Evolutionary conservation across 30 jellyfish, hydroid and myxozoan genomes (phyloP).

Genomic region (Hydractinia symbiolongicarpus): DNA sequence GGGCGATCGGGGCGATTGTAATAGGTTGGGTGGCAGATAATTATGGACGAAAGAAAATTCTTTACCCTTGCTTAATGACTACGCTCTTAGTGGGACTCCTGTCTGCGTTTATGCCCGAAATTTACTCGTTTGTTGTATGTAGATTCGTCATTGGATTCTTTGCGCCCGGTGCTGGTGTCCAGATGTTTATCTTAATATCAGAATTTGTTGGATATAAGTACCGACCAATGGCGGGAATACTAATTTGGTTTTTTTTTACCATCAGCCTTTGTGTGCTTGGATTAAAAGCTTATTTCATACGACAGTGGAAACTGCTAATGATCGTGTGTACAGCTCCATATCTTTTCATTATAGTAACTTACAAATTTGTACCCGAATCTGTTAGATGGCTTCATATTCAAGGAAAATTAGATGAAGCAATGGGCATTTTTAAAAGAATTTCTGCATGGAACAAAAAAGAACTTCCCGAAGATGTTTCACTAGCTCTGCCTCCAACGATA

Average conservation of each 20-base stretch:
- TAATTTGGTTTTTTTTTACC: constrained; percentile 61
- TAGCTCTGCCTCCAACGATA: constrained; percentile 31
- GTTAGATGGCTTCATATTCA: constrained; percentile 66
- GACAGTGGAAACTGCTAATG: constrained; percentile 57
- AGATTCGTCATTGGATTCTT: constrained; percentile 61
- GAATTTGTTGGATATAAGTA: constrained; percentile 67
- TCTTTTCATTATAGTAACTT: constrained; percentile 42
- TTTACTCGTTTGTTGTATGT: constrained; percentile 35
- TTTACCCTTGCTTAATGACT: constrained; percentile 30
- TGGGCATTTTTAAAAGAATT: constrained; percentile 28
- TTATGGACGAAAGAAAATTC: constrained; percentile 66
- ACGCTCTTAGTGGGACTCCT: constrained; percentile 45
- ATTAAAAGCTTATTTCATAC: constrained; percentile 69
- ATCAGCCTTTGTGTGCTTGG: constrained; percentile 63
- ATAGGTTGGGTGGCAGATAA: constrained; percentile 73
- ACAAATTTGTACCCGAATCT: constrained; percentile 80
- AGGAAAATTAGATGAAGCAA: constrained; percentile 49
- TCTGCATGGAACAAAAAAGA: constrained; percentile 58
- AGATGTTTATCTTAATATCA: constrained; percentile 56
- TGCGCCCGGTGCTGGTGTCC: constrained; percentile 74
- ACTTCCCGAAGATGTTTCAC: constrained; percentile 39
- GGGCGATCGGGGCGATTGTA: constrained; percentile 69
- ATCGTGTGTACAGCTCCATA: constrained; percentile 69
- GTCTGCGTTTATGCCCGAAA: constrained; percentile 55
- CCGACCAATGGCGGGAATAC: constrained; percentile 73